Base-by-base conservation (phyloP, 37 sponge, comb jelly and placozoan species). In the Halisarca cf. caerulea region DNA sequence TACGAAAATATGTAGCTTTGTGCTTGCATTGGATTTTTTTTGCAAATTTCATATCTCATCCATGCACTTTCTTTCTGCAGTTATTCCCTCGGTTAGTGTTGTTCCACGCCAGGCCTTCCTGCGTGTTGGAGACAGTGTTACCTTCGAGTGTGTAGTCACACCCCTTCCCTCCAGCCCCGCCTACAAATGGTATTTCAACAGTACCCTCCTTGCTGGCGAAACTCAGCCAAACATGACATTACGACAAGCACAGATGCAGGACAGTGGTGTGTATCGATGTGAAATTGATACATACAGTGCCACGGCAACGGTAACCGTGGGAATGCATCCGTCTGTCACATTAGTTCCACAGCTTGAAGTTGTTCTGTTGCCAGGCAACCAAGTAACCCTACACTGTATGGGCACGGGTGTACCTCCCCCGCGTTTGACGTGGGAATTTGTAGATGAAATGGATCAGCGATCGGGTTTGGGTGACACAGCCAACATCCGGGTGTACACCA, bases 221-320 rank as follows among this genome's bases (percentile, higher is more conserved):
- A 53, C 32, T 0, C 40, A 51, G 2, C 57, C 81, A n/a, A 81
- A 58, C 17, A 57, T 91, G 11, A 37, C 69, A 36, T 54, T 82
- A 20, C 8, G 7, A 15, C 5, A 21, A 28, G 54, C 88, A 14
- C 18, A 9, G 2, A 18, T 34, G 17, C 25, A 33, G 20, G 21
- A 91, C 43, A 35, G 75, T 39, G 92, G 88, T 1, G 57, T 27
- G 2, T 91, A 91, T 55, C 47, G 45, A 0, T 91, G 92, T 64
- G 69, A 85, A 39, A 78, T 87, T 51, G 30, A 23, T 5, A 23
- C 39, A 33, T 7, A 34, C 21, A 34, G 20, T 24, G 84, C 81
- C 41, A 66, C 58, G 30, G 77, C 84, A 23, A n/a, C 17, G 17
- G 92, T 91, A 38, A 82, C 59, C 40, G 88, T 86, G 0, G 92